Conservation (phyloP, 2,797 vertebrate species). For the Chrosomus eos region DNA sequence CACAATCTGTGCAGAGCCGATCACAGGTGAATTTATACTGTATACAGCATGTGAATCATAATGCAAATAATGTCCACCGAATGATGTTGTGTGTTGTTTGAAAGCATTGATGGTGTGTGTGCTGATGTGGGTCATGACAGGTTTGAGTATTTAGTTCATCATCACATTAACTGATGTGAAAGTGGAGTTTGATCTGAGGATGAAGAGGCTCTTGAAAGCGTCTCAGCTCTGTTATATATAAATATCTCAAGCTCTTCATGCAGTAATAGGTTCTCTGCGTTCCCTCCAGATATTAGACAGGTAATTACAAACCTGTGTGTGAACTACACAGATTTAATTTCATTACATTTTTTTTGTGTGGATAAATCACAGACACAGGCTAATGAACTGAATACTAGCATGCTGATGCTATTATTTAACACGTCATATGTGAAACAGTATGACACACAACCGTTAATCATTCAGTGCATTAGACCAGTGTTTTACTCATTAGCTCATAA, state of each 20-base stretch:
- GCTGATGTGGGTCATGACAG: neutral
- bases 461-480: neutral
- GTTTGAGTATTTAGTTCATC: neutral
- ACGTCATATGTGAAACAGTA: neutral
- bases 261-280: neutral
- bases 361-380: slow-evolving; percentile 27
- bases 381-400: neutral
- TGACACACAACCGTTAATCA: neutral
- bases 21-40: neutral
- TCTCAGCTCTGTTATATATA: neutral
- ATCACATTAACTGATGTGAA: neutral
- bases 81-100: too few relatives aligned
- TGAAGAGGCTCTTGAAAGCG: slow-evolving; percentile 14
- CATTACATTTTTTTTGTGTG: slow-evolving; percentile 53
- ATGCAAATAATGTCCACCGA: neutral
- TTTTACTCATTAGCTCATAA: too few relatives aligned
- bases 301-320: slow-evolving; percentile 16
- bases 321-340: neutral
- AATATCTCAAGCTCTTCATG: slow-evolving; percentile 19
- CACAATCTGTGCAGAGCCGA: neutral
- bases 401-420: neutral
- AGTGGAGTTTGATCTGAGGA: neutral
- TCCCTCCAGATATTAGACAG: neutral
- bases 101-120: neutral
- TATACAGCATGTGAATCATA: neutral